phyloP scores from a whole-genome alignment of 2,113 vertebrate genomes.

The Castor canadensis region DNA sequence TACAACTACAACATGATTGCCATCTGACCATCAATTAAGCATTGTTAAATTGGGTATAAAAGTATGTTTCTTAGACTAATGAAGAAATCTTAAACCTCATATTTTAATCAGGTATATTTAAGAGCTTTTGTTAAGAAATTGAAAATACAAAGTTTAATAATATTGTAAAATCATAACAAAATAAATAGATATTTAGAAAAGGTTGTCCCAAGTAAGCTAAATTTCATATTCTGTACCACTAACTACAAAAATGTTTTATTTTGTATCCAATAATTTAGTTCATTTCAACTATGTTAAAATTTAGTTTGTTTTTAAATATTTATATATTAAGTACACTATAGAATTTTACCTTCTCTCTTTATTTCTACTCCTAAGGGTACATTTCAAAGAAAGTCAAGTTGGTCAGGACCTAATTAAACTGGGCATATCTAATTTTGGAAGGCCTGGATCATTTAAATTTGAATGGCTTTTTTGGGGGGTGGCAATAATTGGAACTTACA shows the following conservation, averaged over 20 bases:
- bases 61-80: not conserved
- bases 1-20: not conserved
- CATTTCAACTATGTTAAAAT: not conserved
- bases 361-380: not conserved
- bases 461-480: not conserved
- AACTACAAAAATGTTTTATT: not conserved
- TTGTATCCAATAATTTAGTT: not conserved
- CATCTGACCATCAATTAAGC: not conserved
- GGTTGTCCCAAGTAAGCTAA: not conserved
- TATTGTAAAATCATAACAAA: not conserved
- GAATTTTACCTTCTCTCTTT: not conserved
- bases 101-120: not conserved
- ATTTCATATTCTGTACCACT: not conserved
- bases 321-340: not conserved
- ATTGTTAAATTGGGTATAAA: not conserved
- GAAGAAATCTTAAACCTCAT: not conserved
- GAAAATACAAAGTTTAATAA: not conserved
- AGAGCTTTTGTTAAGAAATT: not conserved
- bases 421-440: not conserved
- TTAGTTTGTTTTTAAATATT: not conserved
- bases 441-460: not conserved
- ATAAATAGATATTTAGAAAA: not conserved
- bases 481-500: not conserved
- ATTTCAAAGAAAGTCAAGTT: conserved; percentile 44
- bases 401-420: not conserved